Evolutionary conservation across 2,113 vertebrate species (phyloP), one percentile per base, ranked within the genome.

Genomic region (Leucopsar rothschildi): DNA sequence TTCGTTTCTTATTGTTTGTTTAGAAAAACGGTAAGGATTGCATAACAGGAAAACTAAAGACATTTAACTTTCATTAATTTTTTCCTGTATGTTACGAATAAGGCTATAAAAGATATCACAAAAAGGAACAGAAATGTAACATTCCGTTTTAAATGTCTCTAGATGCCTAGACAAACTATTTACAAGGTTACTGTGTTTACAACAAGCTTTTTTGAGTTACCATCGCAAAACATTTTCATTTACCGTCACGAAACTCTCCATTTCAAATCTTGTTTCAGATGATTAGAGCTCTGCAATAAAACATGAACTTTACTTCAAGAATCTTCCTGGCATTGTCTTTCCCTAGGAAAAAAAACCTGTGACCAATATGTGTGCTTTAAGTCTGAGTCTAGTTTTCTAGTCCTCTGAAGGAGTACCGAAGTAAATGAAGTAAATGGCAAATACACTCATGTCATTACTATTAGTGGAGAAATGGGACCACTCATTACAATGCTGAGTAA

Each of bases 401-500:
- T 65, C 10, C 11, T 82, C 21, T 72, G 47, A 52, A 80, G 45
- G 1, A 64, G 24, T 17, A 27, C 35, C 35, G 15, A 21, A 29
- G 18, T 56, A 35, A 66, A 57, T n/a, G 0, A 70, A 57, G 8
- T 47, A 45, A 59, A 40, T 40, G 8, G 4, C 13, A 87, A 92
- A 55, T 19, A 15, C 14, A 21, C 14, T 5, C 4, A 23, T 28
- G 5, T 5, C 3, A 6, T 24, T 57, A 27, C 25, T 73, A 33
- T 17, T 69, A 65, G 21, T 9, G 6, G 10, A 50, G 11, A 91
- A 94, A 86, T 37, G 8, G 33, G 12, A 12, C 9, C 3, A 2
- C 22, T 69, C 2, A 2, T 59, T 60, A 53, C 25, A 69, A 33
- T 44, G 23, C 5, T 0, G 0, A 82, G 29, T 10, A 70, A 84